phyloP scores from a whole-genome alignment of 2,797 vertebrate species.

The Lacerta bilineata region DNA sequence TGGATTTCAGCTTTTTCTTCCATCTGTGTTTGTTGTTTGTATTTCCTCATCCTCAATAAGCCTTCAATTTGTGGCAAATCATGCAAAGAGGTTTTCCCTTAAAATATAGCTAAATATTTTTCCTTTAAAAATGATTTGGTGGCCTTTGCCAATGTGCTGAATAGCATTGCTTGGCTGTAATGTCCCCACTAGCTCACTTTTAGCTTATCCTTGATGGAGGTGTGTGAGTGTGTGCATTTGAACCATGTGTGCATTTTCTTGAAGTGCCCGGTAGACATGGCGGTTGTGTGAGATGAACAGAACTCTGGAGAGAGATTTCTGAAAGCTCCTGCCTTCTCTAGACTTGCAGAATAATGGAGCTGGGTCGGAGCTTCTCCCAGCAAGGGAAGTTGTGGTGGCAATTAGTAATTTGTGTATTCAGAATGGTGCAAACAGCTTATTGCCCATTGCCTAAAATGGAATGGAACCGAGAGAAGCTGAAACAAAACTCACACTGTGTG shows the following conservation, averaged over 20 bases:
- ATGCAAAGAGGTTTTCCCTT: fast-evolving
- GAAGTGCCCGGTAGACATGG: background rate
- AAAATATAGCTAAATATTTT: background rate
- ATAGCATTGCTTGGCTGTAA: fast-evolving
- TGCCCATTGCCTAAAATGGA: background rate
- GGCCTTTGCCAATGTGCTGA: fast-evolving
- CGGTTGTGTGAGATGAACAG: background rate
- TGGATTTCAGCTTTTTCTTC: background rate
- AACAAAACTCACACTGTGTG: background rate
- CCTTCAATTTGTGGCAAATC: fast-evolving
- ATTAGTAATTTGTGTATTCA: background rate
- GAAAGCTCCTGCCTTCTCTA: too few species aligned
- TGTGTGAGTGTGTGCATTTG: too few species aligned
- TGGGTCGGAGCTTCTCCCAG: background rate
- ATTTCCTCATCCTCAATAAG: fast-evolving
- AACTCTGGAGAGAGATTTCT: background rate
- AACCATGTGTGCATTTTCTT: background rate
- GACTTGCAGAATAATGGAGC: background rate
- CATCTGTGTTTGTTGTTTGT: fast-evolving
- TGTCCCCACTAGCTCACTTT: fast-evolving
- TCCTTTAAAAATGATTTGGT: background rate
- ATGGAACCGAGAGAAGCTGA: background rate
- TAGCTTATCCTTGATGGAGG: fast-evolving
- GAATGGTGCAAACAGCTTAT: background rate
- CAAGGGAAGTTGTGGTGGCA: background rate